Evolutionary conservation across 2,888 invertebrate genomes (phyloP), one percentile per base, ranked within the genome.

Genomic region (Athalia rosae): DNA sequence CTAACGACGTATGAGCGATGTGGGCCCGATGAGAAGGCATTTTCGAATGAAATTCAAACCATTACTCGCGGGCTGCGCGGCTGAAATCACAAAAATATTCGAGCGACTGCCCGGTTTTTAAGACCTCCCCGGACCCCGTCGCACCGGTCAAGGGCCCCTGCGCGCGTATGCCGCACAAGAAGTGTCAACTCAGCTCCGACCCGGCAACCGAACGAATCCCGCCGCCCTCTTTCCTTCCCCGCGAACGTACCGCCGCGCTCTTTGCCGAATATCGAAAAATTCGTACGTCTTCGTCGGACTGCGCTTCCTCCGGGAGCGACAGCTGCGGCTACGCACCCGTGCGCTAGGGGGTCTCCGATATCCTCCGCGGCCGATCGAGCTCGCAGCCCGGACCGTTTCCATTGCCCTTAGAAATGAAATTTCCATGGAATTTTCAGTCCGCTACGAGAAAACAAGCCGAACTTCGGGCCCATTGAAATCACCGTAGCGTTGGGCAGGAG

Each of bases 1-100:
- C 81, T 81, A 81, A 81, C 81, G 81, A 81, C 79, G 80, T 79
- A 79, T 79, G 79, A 80, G 79, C 81, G 79, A 81, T 81, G 79
- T 78, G 77, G 71, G 56, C 77, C 62, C 62, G 77, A 77, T 77
- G 77, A 77, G 77, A 77, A 69, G 77, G 77, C 77, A 77, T 77
- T 77, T 77, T 77, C 77, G 77, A 71, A 69, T 71, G 77, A 77
- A 77, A 77, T 77, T 77, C 77, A 77, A 77, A 69, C 76, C 76
- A 66, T 64, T 76, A 66, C 76, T 64, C 76, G 74, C 74, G 74
- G 74, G 48, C 74, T 62, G 61, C 74, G 74, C 74, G 74, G 74
- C 62, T 74, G 61, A 74, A 74, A 74, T 74, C 74, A 74, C 74
- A 74, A 74, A 74, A 74, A 74, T 74, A 74, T 74, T 74, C 74